phyloP scores from a whole-genome alignment of 2,888 invertebrate genomes.

The Hydriomena furcata region DNA sequence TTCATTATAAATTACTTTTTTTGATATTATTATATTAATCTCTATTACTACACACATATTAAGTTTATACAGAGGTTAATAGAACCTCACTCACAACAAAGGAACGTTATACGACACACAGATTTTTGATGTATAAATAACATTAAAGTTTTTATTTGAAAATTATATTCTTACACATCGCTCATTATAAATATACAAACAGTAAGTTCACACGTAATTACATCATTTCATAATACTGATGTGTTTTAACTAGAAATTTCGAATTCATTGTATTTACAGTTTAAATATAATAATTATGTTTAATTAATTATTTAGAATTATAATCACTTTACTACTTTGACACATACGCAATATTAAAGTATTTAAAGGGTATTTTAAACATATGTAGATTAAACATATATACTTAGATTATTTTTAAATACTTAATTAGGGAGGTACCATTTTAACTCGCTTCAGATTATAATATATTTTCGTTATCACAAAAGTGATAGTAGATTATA shows the following conservation, averaged over 20 bases:
- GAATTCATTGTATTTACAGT: conserved; percentile 69
- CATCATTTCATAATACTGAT: conserved; percentile 56
- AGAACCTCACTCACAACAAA: conserved; percentile 71
- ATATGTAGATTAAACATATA: conserved; percentile 16
- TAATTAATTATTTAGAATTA: conserved; percentile 72
- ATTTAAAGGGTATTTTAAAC: conserved; percentile 8
- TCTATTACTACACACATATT: conserved; percentile 65
- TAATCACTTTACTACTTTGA: conserved; percentile 59
- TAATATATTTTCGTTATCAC: conserved; percentile 42
- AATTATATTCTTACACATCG: conserved; percentile 45
- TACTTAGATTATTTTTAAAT: conserved; percentile 35
- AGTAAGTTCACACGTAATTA: conserved; percentile 52
- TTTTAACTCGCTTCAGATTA: conserved; percentile 47
- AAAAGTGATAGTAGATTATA: conserved; percentile 49
- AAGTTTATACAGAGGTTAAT: conserved; percentile 59
- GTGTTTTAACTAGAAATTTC: conserved; percentile 64
- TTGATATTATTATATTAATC: conserved; percentile 53
- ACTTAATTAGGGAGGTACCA: conserved; percentile 35
- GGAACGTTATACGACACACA: conserved; percentile 75
- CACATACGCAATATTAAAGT: conserved; percentile 37
- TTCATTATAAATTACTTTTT: conserved; percentile 39
- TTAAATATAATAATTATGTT: conserved; percentile 49
- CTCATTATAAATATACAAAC: conserved; percentile 58
- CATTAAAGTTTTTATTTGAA: conserved; percentile 24
- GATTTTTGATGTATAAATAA: conserved; percentile 48